Evolutionary conservation across 2,797 vertebrate genomes (phyloP), one percentile per base, ranked within the genome.

Genomic region (Enteromius argenteus): DNA sequence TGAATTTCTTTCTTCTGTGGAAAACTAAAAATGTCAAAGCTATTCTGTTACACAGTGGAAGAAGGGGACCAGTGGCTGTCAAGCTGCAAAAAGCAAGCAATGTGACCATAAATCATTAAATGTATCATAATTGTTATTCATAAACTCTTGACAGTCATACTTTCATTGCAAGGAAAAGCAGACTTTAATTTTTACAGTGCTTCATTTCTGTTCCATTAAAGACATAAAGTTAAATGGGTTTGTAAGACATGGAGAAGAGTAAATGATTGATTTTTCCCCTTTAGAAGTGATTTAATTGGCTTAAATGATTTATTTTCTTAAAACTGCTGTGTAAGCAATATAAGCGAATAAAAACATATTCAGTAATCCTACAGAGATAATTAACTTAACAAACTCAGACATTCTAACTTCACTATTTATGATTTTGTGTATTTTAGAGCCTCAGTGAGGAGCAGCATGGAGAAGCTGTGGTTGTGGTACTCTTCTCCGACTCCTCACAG

Each of bases 401-500:
- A 39, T 39, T 39, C 37, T 6, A 39, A 39, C n/a, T 58, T 35
- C n/a, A 6, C 79, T 84, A 75, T 0, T 64, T 73, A 27, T 51
- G 79, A 92, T 75, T 85, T 10, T 60, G 1, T 71, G 46, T 86
- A 69, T 69, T 81, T 56, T 76, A 88, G 78, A 75, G 53, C 76
- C 51, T 42, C 79, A 37, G 2, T 90, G 3, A 91, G 74, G 23
- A 89, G 85, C 23, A 4, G 66, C 21, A 69, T 94, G 53, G 49
- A 74, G 23, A 87, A 91, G 1, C 86, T 96, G 1, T 99, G 97
- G 97, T 71, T 85, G 0, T 90, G 96, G 85, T 99, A 96, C 91
- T 96, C 95, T 0, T 90, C 87, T 46, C 96, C 97, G 0, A 23
- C 93, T 8, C 96, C 96, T 30, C 85, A 88, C 72, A 90, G 72